phyloP scores from a whole-genome alignment of 2,888 invertebrate genomes.

The Dynastes tityus region DNA sequence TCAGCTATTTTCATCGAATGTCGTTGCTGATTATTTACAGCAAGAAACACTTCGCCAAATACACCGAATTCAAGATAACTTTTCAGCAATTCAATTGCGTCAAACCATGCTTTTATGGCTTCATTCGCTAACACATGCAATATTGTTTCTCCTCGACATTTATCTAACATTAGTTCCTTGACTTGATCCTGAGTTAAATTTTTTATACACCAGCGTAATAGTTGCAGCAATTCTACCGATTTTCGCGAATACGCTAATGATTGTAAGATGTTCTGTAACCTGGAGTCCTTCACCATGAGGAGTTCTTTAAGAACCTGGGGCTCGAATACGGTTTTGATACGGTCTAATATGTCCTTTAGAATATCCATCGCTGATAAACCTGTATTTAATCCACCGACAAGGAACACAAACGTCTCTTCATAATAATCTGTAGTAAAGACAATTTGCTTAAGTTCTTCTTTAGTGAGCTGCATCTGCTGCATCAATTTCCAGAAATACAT shows the following conservation, averaged over 20 bases:
- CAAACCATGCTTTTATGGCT: not conserved
- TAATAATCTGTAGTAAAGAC: not conserved
- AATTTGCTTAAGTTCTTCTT: not conserved
- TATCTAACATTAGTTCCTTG: not conserved
- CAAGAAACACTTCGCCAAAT: not conserved
- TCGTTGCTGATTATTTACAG: not conserved
- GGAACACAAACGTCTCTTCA: not conserved
- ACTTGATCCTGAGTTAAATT: not conserved
- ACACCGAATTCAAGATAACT: not conserved
- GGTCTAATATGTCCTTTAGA: not conserved
- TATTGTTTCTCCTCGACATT: not conserved
- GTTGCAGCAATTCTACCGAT: not conserved
- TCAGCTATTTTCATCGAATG: not conserved
- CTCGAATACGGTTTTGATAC: not conserved
- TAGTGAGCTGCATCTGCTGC: not conserved
- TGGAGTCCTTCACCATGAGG: not conserved
- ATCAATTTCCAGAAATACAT: not conserved
- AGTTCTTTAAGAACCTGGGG: not conserved
- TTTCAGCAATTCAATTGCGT: not conserved
- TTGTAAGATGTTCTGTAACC: not conserved
- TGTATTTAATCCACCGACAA: not conserved
- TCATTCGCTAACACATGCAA: not conserved
- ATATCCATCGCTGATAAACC: not conserved
- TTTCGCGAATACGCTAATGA: not conserved
- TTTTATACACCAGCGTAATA: not conserved